Percentiles rank a stretch among this genome's conserved stretches.
phyloP scores from a whole-genome alignment of 2,888 invertebrate genomes.

The Oscheius myriophilus region DNA sequence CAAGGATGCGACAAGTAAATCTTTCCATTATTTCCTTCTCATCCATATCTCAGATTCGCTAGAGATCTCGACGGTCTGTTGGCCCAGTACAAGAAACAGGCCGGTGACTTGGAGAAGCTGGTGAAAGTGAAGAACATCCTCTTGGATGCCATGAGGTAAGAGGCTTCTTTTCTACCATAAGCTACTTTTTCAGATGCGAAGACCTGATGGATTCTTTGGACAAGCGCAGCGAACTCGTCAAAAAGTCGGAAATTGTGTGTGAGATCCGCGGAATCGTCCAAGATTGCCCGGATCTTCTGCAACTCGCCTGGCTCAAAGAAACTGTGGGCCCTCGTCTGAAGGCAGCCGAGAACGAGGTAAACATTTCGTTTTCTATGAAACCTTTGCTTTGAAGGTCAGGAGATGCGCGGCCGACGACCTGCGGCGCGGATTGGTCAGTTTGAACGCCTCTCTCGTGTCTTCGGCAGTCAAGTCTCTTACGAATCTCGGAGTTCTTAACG shows the following conservation, averaged over 20 bases:
- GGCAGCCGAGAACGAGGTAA: conserved; percentile 48
- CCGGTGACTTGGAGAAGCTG: conserved; percentile 33
- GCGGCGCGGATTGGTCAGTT: conserved; percentile 56
- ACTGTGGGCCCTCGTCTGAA: conserved; percentile 47
- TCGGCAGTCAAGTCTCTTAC: conserved; percentile 50
- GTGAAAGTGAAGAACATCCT: conserved; percentile 43
- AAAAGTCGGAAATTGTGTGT: conserved; percentile 34
- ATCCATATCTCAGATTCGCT: conserved; percentile 25
- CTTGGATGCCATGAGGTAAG: conserved; percentile 40
- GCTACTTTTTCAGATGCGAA: conserved; percentile 40
- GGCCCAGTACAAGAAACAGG: conserved; percentile 33
- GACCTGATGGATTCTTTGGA: conserved; percentile 53
- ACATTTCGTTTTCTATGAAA: not conserved
- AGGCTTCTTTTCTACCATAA: not conserved
- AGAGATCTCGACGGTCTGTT: conserved; percentile 38
- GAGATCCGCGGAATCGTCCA: conserved; percentile 47
- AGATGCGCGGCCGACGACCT: conserved; percentile 55
- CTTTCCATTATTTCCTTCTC: not conserved
- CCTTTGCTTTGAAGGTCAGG: conserved; percentile 29
- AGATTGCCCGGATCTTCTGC: conserved; percentile 43
- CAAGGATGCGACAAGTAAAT: conserved; percentile 37
- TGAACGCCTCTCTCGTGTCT: conserved; percentile 60
- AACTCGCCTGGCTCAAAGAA: conserved; percentile 52
- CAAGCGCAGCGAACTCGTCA: conserved; percentile 53
- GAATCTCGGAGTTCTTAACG: conserved; percentile 47